phyloP scores from a whole-genome alignment of 1,140 invertebrate species.

The Cecropterus lyciades region DNA sequence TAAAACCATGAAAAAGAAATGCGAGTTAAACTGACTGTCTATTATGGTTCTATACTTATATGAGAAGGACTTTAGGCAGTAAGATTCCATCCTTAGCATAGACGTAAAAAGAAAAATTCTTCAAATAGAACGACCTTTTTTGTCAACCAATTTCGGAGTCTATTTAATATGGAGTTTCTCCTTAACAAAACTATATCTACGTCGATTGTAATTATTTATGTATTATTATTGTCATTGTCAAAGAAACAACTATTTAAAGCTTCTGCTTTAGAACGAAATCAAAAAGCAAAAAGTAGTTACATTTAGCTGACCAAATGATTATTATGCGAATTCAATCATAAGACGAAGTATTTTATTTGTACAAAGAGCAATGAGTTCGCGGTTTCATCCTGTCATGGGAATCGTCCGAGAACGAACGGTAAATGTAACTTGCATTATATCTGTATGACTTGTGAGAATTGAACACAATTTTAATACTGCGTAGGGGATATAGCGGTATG shows the following conservation, averaged over 20 bases:
- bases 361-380: conserved; percentile 3
- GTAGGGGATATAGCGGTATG: background rate
- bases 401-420: conserved; percentile 41
- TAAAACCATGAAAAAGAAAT: too few species aligned
- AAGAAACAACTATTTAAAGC: background rate
- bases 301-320: conserved; percentile 18
- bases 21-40: too few species aligned
- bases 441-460: conserved; percentile 47
- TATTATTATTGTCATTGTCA: background rate
- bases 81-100: too few species aligned
- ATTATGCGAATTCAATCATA: conserved; percentile 20
- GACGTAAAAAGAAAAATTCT: too few species aligned
- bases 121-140: too few species aligned
- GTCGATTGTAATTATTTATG: too few species aligned
- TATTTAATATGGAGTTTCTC: too few species aligned
- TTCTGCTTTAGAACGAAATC: background rate
- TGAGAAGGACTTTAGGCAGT: too few species aligned
- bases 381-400: conserved; percentile 50
- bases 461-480: background rate
- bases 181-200: too few species aligned
- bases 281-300: conserved; percentile 3
- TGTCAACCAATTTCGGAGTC: too few species aligned
- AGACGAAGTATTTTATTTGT: conserved; percentile 2
- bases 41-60: too few species aligned
- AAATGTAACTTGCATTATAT: conserved; percentile 21